A percentile compares a stretch with the other conserved stretches of the same genome.
phyloP scores from a whole-genome alignment of 1,140 invertebrate species.

The Eriocheir sinensis region DNA sequence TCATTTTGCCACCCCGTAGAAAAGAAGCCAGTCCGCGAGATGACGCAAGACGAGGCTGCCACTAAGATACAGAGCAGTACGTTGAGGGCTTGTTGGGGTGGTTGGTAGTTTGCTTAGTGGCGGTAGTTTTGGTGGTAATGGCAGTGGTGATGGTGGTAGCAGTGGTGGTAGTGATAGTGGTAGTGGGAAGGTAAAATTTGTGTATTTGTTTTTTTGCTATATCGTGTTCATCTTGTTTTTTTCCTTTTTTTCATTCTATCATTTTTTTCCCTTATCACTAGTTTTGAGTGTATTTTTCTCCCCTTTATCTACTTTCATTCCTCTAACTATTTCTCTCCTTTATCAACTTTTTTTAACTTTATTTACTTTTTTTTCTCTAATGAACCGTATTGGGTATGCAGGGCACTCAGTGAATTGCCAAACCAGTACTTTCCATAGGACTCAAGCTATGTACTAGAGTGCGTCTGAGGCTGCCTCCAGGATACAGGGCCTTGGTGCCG shows the following conservation, averaged over 20 bases:
- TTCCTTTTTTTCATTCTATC: not conserved
- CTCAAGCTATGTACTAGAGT: no score
- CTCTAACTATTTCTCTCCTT: not conserved
- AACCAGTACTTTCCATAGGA: no score
- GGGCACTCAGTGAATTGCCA: not conserved
- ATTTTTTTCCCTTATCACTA: not conserved
- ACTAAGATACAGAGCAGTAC: conserved; percentile 70
- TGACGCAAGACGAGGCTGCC: conserved; percentile 66
- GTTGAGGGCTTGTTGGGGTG: not conserved
- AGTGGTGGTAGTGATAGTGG: no score
- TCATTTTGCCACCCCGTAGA: conserved; percentile 18
- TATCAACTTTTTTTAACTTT: not conserved
- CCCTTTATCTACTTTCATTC: not conserved
- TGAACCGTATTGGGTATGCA: not conserved
- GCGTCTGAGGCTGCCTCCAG: no score
- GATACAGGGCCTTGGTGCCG: no score
- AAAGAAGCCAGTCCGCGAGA: conserved; percentile 16
- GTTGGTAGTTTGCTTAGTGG: not conserved
- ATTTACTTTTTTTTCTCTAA: not conserved
- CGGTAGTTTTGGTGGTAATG: no score
- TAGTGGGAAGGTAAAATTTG: not conserved
- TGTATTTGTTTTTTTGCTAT: not conserved
- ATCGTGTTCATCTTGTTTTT: not conserved
- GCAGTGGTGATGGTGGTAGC: no score
- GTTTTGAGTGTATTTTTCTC: conserved; percentile 4